Evolutionary conservation across 2,888 invertebrate genomes (phyloP).

Genomic region (Nemurella pictetii): DNA sequence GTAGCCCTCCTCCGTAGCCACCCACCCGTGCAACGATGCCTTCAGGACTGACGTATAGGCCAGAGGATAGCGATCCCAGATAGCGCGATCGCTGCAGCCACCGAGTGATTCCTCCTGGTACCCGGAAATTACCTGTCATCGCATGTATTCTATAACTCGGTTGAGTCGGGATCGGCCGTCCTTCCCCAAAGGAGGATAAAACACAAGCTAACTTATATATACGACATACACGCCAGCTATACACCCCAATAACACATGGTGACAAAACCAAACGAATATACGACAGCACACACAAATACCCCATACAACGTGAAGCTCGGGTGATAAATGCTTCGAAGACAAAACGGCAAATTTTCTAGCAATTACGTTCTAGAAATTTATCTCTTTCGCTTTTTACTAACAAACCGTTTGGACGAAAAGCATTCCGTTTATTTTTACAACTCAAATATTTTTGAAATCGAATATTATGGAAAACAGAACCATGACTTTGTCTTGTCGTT

Average conservation of each 20-base stretch:
- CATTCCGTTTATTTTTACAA: no score
- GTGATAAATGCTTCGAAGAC: neutral
- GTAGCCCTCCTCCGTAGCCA: neutral
- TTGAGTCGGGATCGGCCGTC: neutral
- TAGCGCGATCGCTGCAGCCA: neutral
- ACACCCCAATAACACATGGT: neutral
- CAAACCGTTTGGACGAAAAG: no score
- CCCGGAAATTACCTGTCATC: conserved; percentile 31
- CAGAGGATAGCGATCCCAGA: neutral
- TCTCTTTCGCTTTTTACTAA: no score
- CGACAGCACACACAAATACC: neutral
- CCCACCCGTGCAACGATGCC: neutral
- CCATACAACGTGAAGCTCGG: neutral
- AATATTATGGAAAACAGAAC: no score
- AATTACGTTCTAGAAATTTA: neutral
- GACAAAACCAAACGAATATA: neutral
- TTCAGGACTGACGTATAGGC: neutral
- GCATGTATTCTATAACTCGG: conserved; percentile 9
- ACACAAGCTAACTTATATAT: neutral
- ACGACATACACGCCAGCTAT: neutral
- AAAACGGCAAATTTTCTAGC: neutral
- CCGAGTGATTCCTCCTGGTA: conserved; percentile 18
- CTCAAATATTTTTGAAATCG: no score
- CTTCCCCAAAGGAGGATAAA: conserved; percentile 1
- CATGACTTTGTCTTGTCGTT: no score